Percentiles rank a stretch among this genome's conserved stretches.
Evolutionary conservation across 1,140 invertebrate genomes (phyloP).

Genomic region (Eubasilissa regina): DNA sequence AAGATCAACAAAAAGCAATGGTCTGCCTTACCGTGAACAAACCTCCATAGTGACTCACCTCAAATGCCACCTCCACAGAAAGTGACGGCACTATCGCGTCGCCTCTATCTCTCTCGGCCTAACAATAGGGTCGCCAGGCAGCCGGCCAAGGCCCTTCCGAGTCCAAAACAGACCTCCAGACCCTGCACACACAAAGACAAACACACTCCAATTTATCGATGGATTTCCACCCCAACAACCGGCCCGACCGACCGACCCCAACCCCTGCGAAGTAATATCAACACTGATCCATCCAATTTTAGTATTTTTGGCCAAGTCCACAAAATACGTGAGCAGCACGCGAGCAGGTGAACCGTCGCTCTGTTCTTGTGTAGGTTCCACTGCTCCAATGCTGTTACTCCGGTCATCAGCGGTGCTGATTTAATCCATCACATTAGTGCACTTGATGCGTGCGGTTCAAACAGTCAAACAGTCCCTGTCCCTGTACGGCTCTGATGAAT

Average conservation of each 20-base stretch:
- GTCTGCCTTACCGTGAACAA: slow-evolving; percentile 27
- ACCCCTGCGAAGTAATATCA: slow-evolving; percentile 2
- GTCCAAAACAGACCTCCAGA: not conserved
- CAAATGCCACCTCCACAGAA: not conserved
- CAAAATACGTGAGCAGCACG: too few species aligned
- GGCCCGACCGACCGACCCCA: slow-evolving; percentile 3
- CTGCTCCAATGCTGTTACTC: too few species aligned
- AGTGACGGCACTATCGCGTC: not conserved
- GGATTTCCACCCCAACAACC: slow-evolving; percentile 46
- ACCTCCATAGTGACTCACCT: slow-evolving; percentile 30
- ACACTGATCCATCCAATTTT: not conserved
- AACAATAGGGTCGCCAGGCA: slow-evolving; percentile 1
- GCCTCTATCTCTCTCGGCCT: slow-evolving; percentile 28
- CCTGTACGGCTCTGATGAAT: too few species aligned
- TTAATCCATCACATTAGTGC: too few species aligned
- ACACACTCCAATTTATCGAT: slow-evolving; percentile 60
- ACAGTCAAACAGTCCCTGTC: too few species aligned
- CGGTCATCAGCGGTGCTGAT: too few species aligned
- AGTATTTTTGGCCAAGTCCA: slow-evolving; percentile 12
- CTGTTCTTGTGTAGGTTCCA: too few species aligned
- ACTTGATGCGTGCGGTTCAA: too few species aligned
- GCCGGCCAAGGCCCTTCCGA: not conserved
- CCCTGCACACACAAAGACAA: slow-evolving; percentile 61
- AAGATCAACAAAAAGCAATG: too few species aligned
- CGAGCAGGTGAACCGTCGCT: too few species aligned